Conservation (phyloP, 2,888 invertebrate species). For the Neoascia interrupta region DNA sequence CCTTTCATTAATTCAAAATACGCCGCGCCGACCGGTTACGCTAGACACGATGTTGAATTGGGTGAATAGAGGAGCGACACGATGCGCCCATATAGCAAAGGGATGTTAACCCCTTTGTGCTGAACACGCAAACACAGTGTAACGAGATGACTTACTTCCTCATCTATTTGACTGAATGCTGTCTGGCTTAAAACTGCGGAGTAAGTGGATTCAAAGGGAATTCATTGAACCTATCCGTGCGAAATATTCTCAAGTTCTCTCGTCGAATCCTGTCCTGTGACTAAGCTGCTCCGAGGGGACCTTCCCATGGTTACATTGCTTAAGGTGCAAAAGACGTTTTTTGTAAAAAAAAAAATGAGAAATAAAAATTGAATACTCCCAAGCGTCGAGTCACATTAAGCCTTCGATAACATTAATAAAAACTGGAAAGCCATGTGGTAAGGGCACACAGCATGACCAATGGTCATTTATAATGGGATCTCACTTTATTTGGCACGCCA, state of each 20-base stretch:
- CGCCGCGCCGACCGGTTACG: conserved; percentile 14
- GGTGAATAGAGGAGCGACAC: conserved; percentile 26
- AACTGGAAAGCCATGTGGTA: too few relatives aligned
- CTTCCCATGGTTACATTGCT: too few relatives aligned
- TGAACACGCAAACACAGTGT: background rate
- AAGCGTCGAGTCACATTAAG: conserved; percentile 9
- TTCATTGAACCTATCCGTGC: conserved; percentile 5
- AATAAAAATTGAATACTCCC: conserved; percentile 27
- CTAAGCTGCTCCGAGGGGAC: too few relatives aligned
- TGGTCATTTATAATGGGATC: conserved; percentile 53
- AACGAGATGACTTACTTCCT: background rate
- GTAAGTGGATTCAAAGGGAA: conserved; percentile 6
- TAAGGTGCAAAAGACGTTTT: conserved; percentile 36
- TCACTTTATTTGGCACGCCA: conserved; percentile 39
- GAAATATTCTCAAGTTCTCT: conserved; percentile 18
- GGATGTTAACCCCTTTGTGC: conserved; percentile 34
- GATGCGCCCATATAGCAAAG: conserved; percentile 7
- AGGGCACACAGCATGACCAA: conserved; percentile 10
- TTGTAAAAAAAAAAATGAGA: too few relatives aligned
- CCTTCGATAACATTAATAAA: conserved; percentile 2
- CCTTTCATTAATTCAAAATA: conserved; percentile 15
- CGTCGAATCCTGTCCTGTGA: too few relatives aligned
- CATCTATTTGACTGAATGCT: conserved; percentile 16
- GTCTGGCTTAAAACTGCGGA: conserved; percentile 15
- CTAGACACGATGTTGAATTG: conserved; percentile 37